These are phyloP conservation scores for Protobothrops mucrosquamatus DNA, from an alignment of 2,113 vertebrate genomes.

Conservation along the genomic window DNA sequence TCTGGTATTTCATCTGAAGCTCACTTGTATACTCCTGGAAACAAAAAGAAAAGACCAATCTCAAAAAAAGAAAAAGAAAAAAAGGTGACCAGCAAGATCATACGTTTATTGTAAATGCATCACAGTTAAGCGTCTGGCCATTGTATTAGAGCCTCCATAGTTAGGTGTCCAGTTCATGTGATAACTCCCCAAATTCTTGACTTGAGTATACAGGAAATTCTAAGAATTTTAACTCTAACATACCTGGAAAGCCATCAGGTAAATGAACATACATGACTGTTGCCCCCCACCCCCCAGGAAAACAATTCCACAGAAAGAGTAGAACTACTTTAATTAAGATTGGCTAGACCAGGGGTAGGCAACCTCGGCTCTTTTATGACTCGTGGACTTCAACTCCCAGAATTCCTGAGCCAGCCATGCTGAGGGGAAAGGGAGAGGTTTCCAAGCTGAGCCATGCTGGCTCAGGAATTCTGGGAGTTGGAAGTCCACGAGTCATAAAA, in stretches of 20 bases:
- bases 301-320: background rate
- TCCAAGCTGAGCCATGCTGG: no score
- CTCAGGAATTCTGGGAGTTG: no score
- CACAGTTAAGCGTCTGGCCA: background rate
- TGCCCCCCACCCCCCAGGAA: background rate
- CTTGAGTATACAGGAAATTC: background rate
- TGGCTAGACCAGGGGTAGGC: background rate
- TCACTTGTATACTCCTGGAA: slow-evolving; percentile 74
- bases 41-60: background rate
- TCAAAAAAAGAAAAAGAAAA: background rate
- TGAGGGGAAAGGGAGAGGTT: no score
- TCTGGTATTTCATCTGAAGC: slow-evolving; percentile 86
- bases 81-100: no score
- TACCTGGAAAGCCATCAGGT: background rate
- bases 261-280: background rate
- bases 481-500: no score
- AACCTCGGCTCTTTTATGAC: no score
- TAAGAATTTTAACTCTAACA: background rate
- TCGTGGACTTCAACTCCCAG: no score
- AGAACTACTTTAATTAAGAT: background rate
- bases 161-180: background rate
- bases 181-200: background rate
- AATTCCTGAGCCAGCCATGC: no score
- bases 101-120: background rate
- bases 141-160: background rate